Evolutionary conservation across 1,140 invertebrate species (phyloP), one percentile per base, ranked within the genome.

Genomic region (Sycophila sp.): DNA sequence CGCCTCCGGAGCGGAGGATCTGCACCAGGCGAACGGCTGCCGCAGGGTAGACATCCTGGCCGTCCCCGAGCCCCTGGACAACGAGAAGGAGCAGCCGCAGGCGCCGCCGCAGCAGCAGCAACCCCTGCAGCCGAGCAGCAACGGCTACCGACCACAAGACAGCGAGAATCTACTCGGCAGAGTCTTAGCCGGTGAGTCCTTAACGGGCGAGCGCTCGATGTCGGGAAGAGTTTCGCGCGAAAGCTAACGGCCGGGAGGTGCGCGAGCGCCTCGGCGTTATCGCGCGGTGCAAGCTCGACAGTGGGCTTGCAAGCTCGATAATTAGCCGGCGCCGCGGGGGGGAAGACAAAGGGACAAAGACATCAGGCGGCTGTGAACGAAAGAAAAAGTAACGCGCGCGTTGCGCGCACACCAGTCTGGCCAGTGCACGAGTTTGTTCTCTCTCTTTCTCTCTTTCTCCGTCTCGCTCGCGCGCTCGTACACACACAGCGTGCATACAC

Each of bases 91-190:
- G 10, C 67, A 75, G 26, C 68, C 69, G 1, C 69, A 73, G 72
- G 6, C 69, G 72, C 4, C 24, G 42, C 40, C 73, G 71, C 32
- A 73, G 67, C 71, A 75, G 26, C 60, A 51, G 19, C 5, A 8
- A 7, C n/a, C n/a, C n/a, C n/a, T 45, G 42, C 17, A 15, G 7
- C 42, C 10, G 42, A n/a, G 10, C 42, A n/a, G 11, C 42, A 49
- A 34, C 49, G 13, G 63, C 24, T 6, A 47, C 19, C 19, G 42
- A 5, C 42, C 42, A 22, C 17, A 71, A 72, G 11, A 60, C 49
- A 87, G 84, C 76, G 86, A 87, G 32, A 85, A 87, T 71, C 81
- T 87, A 4, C 74, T 87, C 15, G 86, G 86, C 65, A 78, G 85
- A 24, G 86, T 87, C 19, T 70, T 87, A 63, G 85, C 85, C 75